Percentiles rank a stretch among this genome's conserved stretches.
phyloP scores from a whole-genome alignment of 2,888 invertebrate species.

The Eremobia ochroleuca region DNA sequence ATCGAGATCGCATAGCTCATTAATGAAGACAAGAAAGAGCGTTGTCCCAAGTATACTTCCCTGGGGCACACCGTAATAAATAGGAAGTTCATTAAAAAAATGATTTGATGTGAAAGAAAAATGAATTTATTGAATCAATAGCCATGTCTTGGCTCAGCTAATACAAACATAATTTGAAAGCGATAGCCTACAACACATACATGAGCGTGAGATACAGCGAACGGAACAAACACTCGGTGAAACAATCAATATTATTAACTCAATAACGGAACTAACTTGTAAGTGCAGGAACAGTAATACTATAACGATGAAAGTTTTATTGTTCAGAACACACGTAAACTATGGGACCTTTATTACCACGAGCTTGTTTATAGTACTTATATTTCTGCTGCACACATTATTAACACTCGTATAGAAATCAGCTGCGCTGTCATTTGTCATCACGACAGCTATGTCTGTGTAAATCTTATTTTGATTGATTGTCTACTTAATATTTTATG shows the following conservation, averaged over 20 bases:
- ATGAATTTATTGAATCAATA: conserved; percentile 47
- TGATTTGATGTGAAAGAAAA: conserved; percentile 31
- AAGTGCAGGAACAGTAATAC: conserved; percentile 5
- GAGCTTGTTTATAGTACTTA: neutral
- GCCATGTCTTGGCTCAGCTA: neutral
- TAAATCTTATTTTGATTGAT: conserved; percentile 5
- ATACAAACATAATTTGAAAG: conserved; percentile 23
- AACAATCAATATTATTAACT: conserved; percentile 26
- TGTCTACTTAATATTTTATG: neutral
- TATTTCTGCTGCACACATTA: neutral
- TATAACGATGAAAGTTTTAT: conserved; percentile 17
- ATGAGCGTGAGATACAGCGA: neutral
- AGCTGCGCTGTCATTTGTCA: neutral
- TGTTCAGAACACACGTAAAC: conserved; percentile 7
- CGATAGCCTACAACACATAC: conserved; percentile 16
- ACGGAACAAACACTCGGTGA: conserved; percentile 9
- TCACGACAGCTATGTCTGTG: neutral
- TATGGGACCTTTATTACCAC: conserved; percentile 4
- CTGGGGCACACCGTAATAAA: no score
- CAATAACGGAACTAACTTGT: conserved; percentile 19
- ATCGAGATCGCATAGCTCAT: no score
- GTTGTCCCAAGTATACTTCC: no score
- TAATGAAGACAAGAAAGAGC: no score
- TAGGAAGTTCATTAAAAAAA: no score
- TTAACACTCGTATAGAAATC: neutral